These are phyloP conservation scores for Chrysotoxum bicinctum DNA, from an alignment of 2,888 invertebrate species.

Conservation along the genomic window DNA sequence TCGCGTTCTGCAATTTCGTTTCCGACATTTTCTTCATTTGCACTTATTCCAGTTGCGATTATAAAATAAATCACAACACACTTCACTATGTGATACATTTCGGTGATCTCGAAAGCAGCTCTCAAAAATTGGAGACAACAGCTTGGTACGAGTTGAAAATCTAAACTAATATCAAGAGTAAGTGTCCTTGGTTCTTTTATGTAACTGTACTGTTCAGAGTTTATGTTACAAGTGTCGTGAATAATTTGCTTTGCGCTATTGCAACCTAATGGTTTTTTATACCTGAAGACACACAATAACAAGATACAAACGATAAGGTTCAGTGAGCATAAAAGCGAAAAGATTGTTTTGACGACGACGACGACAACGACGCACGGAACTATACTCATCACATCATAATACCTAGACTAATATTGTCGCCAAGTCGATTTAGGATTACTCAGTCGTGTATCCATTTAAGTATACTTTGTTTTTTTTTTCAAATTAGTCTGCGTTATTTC, in stretches of 20 bases:
- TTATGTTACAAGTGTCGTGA: conserved; percentile 11
- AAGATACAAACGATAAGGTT: conserved; percentile 48
- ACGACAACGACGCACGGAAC: conserved; percentile 2
- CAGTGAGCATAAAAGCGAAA: conserved; percentile 61
- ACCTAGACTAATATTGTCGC: conserved; percentile 33
- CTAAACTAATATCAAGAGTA: conserved; percentile 44
- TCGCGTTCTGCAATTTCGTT: conserved; percentile 73
- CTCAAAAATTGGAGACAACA: neutral
- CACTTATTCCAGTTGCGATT: conserved; percentile 51
- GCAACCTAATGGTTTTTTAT: conserved; percentile 56
- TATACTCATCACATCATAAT: conserved; percentile 15
- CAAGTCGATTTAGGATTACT: conserved; percentile 45
- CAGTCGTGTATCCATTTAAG: conserved; percentile 47
- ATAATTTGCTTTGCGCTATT: conserved; percentile 55
- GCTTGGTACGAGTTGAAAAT: conserved; percentile 37
- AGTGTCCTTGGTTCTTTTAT: conserved; percentile 64
- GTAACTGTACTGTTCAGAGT: neutral
- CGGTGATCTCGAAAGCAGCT: neutral
- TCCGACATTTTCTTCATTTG: conserved; percentile 26
- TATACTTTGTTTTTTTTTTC: neutral
- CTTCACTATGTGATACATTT: conserved; percentile 41
- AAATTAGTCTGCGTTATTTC: conserved; percentile 27
- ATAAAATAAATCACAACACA: conserved; percentile 44
- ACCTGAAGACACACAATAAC: conserved; percentile 66
- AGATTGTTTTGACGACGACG: conserved; percentile 10